Conservation (phyloP, 2,888 invertebrate genomes). For the Allacma fusca region DNA sequence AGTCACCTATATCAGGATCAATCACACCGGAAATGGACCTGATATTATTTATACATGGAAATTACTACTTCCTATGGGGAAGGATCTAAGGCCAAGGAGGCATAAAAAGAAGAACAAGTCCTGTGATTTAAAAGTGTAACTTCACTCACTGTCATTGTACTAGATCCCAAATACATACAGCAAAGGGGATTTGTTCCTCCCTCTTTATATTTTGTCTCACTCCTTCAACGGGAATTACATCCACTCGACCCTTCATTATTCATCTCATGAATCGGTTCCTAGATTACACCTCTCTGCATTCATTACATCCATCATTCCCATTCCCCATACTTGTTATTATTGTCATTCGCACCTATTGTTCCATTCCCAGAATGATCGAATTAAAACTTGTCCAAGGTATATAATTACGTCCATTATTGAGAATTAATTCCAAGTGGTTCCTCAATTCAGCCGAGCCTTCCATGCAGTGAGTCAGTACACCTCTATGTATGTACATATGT, state of each 20-base stretch:
- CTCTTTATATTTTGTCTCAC: too few species aligned
- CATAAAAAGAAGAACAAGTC: background rate
- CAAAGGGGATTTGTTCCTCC: too few species aligned
- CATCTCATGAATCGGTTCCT: background rate
- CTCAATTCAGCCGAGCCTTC: background rate
- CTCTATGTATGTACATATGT: too few species aligned
- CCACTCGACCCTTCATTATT: constrained; percentile 1
- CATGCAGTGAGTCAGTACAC: too few species aligned
- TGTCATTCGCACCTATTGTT: constrained; percentile 2
- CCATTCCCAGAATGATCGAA: background rate
- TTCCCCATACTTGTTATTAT: background rate
- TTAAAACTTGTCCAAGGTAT: constrained; percentile 12
- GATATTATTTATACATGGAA: constrained; percentile 39
- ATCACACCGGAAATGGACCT: constrained; percentile 61
- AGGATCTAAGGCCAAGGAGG: constrained; percentile 44
- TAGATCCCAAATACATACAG: too few species aligned
- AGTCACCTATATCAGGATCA: constrained; percentile 13
- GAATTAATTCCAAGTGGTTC: background rate
- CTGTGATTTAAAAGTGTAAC: background rate
- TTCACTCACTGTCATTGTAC: background rate
- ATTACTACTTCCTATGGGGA: constrained; percentile 56
- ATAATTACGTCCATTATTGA: background rate
- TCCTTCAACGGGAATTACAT: background rate
- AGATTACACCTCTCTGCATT: background rate
- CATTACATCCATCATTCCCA: background rate